A percentile compares a stretch with the other conserved stretches of the same genome.
Conservation (phyloP, 2,888 invertebrate genomes). For the Drosophila anomalata region DNA sequence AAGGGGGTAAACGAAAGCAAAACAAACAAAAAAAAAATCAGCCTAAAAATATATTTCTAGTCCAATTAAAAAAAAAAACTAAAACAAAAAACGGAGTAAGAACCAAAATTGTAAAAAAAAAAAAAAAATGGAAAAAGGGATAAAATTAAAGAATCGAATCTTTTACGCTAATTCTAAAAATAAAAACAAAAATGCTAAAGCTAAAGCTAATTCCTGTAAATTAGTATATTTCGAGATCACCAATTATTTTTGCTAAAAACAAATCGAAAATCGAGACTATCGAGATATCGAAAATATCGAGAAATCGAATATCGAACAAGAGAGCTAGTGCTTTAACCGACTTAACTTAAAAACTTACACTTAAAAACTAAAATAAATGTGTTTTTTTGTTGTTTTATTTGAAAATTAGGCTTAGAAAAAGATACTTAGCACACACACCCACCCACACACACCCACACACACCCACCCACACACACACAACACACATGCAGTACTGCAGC, state of each 20-base stretch:
- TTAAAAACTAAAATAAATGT: constrained; percentile 52
- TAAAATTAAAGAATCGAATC: background rate
- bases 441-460: constrained; percentile 13
- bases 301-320: constrained; percentile 24
- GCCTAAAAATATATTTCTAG: constrained; percentile 69
- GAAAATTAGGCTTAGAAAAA: constrained; percentile 51
- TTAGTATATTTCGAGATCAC: constrained; percentile 27
- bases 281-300: background rate
- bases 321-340: constrained; percentile 48
- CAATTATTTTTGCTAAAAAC: constrained; percentile 32
- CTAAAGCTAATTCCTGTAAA: constrained; percentile 30
- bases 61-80: constrained; percentile 58
- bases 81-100: constrained; percentile 29
- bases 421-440: constrained; percentile 41
- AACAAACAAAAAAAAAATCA: constrained; percentile 9
- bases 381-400: constrained; percentile 64
- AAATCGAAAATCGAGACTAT: constrained; percentile 1
- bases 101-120: constrained; percentile 61
- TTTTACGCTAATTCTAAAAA: constrained; percentile 7
- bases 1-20: constrained; percentile 8
- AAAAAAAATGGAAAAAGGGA: constrained; percentile 17
- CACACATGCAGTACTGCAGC: constrained; percentile 20
- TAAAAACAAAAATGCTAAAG: background rate
- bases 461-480: constrained; percentile 6
- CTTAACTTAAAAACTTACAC: constrained; percentile 36